A percentile compares a stretch with the other conserved stretches of the same genome.
phyloP scores from a whole-genome alignment of 92 coral and sea anemone genomes.

The Phenganax subtilis region DNA sequence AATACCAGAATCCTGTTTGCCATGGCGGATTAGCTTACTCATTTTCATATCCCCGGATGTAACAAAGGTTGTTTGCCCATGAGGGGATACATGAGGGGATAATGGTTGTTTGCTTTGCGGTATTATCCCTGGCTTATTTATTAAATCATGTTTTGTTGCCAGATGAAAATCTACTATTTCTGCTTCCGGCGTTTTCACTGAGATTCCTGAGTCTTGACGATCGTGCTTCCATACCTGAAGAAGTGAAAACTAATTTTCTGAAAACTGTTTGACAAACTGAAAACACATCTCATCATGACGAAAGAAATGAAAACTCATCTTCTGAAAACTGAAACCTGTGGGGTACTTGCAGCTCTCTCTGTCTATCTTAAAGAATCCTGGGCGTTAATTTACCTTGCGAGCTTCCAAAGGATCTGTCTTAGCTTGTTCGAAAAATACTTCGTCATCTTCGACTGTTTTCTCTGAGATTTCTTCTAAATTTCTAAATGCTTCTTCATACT shows the following conservation, averaged over 20 bases:
- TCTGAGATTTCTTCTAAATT: constrained; percentile 32
- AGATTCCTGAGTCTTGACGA: constrained; percentile 36
- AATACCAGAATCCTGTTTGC: constrained; percentile 37
- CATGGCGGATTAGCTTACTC: constrained; percentile 27
- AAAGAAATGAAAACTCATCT: background rate
- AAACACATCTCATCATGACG: too few species aligned
- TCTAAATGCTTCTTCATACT: constrained; percentile 31
- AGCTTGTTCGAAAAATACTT: background rate
- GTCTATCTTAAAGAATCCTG: background rate
- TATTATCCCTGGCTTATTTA: constrained; percentile 5
- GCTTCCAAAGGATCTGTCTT: background rate
- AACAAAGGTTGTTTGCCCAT: background rate
- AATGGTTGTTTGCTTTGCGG: background rate
- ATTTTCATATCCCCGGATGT: background rate
- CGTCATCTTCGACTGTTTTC: background rate
- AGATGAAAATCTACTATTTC: background rate
- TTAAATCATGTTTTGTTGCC: background rate
- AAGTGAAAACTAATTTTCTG: background rate
- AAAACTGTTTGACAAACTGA: too few species aligned
- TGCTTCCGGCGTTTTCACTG: constrained; percentile 9
- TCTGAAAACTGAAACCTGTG: background rate
- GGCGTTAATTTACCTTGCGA: background rate
- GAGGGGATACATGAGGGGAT: background rate
- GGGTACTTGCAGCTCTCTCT: background rate
- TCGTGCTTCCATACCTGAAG: constrained; percentile 20